phyloP scores from a whole-genome alignment of 2,113 vertebrate genomes.

The Eublepharis macularius region DNA sequence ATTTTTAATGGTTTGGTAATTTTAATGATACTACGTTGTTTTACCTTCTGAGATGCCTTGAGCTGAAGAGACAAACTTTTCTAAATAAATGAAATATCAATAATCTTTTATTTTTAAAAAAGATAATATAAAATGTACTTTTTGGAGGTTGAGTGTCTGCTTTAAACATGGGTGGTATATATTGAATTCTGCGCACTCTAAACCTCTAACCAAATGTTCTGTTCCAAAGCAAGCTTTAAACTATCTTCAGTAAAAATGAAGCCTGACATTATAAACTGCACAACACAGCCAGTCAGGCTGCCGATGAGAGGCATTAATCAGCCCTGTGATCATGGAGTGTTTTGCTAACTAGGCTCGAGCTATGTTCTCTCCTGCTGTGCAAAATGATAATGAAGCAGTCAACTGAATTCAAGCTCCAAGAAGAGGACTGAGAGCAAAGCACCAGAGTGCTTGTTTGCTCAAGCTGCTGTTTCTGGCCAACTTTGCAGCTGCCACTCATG shows the following conservation, averaged over 20 bases:
- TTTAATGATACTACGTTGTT: no score
- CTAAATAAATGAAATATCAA: no score
- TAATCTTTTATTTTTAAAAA: no score
- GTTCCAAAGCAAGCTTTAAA: accelerated
- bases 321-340: not conserved
- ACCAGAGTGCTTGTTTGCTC: not conserved
- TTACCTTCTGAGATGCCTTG: no score
- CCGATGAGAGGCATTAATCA: conserved; percentile 30
- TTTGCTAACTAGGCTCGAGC: conserved; percentile 9
- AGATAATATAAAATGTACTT: not conserved
- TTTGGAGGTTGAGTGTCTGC: not conserved
- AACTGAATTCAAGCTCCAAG: conserved; percentile 26
- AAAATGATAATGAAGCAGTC: conserved; percentile 59
- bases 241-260: accelerated
- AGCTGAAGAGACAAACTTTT: no score
- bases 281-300: accelerated
- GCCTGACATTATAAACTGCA: accelerated
- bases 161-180: not conserved
- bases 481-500: not conserved
- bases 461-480: not conserved
- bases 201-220: not conserved
- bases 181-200: not conserved
- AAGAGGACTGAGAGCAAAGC: not conserved
- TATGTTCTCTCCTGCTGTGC: conserved; percentile 2
- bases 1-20: no score